A percentile compares a stretch with the other conserved stretches of the same genome.
These are phyloP conservation scores for Saturnia pavonia DNA, from an alignment of 2,888 invertebrate genomes.

Conservation along the genomic window DNA sequence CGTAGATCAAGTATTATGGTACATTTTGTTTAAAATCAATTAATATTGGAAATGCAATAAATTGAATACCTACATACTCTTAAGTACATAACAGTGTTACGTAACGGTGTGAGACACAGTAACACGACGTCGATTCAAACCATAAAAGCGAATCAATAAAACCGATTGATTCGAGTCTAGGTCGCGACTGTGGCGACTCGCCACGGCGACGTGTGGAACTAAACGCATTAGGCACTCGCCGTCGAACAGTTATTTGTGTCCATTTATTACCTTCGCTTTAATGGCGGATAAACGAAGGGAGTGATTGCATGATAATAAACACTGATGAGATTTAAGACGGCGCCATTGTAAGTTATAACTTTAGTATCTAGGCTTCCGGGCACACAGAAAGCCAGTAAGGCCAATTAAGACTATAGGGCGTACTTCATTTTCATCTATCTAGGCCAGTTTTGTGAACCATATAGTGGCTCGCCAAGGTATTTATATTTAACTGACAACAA, in stretches of 20 bases:
- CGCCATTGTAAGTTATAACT: background rate
- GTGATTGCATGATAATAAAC: conserved; percentile 13
- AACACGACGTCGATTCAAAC: conserved; percentile 31
- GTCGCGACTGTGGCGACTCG: conserved; percentile 49
- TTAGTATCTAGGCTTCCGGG: background rate
- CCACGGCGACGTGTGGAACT: conserved; percentile 48
- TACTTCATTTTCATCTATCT: no score
- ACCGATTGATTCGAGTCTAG: conserved; percentile 54
- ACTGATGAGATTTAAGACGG: background rate
- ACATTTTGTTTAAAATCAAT: background rate
- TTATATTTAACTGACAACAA: no score
- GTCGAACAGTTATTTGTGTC: conserved; percentile 34
- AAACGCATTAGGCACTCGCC: conserved; percentile 49
- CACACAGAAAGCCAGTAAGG: background rate
- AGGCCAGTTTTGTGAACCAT: no score
- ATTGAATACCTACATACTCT: background rate
- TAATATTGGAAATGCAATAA: background rate
- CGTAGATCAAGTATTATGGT: no score
- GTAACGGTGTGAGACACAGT: conserved; percentile 38
- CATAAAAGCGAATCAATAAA: conserved; percentile 55
- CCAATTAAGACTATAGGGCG: background rate
- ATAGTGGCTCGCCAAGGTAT: no score
- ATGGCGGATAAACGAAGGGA: conserved; percentile 9
- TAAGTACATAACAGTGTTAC: conserved; percentile 24
- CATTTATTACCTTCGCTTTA: conserved; percentile 13